Conservation (phyloP, 2,797 vertebrate species). For the Oreochromis grahami region DNA sequence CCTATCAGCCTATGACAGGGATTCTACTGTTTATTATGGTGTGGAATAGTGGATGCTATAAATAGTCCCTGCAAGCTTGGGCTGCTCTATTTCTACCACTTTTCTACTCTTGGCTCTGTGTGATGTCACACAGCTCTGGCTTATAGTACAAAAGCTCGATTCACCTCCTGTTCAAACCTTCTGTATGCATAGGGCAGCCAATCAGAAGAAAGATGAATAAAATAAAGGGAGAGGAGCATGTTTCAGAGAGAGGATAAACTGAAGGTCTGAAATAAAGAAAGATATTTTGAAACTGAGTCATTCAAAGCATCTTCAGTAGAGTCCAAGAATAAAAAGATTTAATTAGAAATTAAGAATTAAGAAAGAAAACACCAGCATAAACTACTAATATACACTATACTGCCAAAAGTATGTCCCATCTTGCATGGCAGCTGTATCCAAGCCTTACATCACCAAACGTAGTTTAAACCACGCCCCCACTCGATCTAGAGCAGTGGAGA, state of each 20-base stretch:
- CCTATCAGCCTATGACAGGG: not conserved
- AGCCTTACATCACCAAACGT: not conserved
- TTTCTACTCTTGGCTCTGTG: not conserved
- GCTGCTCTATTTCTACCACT: not conserved
- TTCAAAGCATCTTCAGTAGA: not conserved
- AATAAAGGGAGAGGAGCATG: not conserved
- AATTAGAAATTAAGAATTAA: not conserved
- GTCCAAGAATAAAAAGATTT: not conserved
- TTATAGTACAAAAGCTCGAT: not conserved
- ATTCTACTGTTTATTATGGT: not conserved
- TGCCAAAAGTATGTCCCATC: not conserved
- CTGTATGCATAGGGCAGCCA: not conserved
- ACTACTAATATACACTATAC: not conserved
- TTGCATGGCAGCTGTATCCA: not conserved
- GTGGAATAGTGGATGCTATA: not conserved
- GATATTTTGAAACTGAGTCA: not conserved
- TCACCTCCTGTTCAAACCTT: not conserved
- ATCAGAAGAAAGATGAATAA: not conserved
- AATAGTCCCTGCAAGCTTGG: not conserved
- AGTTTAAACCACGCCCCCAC: not conserved
- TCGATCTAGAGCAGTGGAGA: not conserved
- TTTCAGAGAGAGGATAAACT: not conserved
- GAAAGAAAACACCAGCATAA: not conserved
- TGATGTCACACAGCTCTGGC: not conserved
- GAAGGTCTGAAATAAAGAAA: not conserved